Conservation (phyloP, 2,113 vertebrate genomes). For the Stigmatopora nigra region DNA sequence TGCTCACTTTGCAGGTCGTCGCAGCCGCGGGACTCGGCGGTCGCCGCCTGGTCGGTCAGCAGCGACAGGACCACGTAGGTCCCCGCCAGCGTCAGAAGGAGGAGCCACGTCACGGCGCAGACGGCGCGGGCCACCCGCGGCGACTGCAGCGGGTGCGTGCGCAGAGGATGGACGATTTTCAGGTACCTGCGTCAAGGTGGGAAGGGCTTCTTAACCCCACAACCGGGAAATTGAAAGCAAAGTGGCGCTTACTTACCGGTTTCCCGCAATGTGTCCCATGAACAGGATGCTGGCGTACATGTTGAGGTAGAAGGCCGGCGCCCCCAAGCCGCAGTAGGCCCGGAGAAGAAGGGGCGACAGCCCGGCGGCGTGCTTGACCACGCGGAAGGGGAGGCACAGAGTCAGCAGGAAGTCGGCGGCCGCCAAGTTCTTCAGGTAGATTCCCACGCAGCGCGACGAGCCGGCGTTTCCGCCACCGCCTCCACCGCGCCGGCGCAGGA, state of each 20-base stretch:
- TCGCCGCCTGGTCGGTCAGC: background rate
- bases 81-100: conserved; percentile 26
- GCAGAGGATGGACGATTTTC: conserved; percentile 57
- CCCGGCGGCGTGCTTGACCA: conserved; percentile 35
- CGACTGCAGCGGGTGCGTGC: conserved; percentile 49
- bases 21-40: conserved; percentile 4
- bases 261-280: conserved; percentile 68
- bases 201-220: background rate
- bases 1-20: conserved; percentile 18
- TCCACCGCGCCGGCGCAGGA: conserved; percentile 49
- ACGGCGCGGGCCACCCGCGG: conserved; percentile 30
- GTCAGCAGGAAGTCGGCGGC: conserved; percentile 64
- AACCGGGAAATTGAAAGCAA: too few relatives aligned
- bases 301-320: conserved; percentile 64
- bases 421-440: conserved; percentile 69
- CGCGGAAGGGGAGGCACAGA: conserved; percentile 57
- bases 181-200: conserved; percentile 55
- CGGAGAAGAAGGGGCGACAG: conserved; percentile 1
- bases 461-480: background rate
- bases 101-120: conserved; percentile 49
- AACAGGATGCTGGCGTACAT: conserved; percentile 74
- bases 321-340: conserved; percentile 61
- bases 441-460: conserved; percentile 41
- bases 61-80: conserved; percentile 46
- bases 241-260: conserved; percentile 54